phyloP scores from a whole-genome alignment of 2,113 vertebrate genomes.

The Takifugu flavidus region DNA sequence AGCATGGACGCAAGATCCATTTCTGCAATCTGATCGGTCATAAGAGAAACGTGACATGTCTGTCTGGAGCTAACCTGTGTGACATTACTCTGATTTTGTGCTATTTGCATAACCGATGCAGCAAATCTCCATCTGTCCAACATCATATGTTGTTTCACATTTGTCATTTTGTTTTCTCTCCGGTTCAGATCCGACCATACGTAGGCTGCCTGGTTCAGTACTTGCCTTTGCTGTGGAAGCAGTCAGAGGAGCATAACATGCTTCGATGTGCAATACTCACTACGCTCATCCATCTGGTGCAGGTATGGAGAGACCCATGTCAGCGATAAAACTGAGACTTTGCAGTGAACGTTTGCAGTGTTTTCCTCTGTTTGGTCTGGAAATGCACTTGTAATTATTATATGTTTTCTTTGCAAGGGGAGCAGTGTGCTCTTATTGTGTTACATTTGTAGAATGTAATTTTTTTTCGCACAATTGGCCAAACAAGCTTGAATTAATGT shows the following conservation, averaged over 20 bases:
- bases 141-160: not conserved
- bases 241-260: slow-evolving; percentile 99
- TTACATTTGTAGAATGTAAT: not conserved
- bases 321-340: no score
- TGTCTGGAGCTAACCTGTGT: no score
- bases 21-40: slow-evolving; percentile 3
- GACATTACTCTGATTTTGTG: no score
- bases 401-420: not conserved
- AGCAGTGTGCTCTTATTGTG: not conserved
- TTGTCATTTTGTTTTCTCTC: not conserved
- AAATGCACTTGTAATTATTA: not conserved
- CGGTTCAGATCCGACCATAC: slow-evolving; percentile 84
- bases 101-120: no score
- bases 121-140: no score
- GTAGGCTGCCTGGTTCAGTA: slow-evolving; percentile 94
- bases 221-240: slow-evolving; percentile 96
- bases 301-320: slow-evolving; percentile 72
- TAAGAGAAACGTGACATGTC: not conserved
- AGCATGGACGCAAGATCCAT: no score
- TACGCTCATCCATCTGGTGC: slow-evolving; percentile 89
- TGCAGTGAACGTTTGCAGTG: not conserved
- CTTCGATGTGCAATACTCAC: slow-evolving; percentile 95
- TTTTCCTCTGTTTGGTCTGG: not conserved
- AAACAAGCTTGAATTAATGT: not conserved
- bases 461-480: no score